These are phyloP conservation scores for Phalloptychus januarius DNA, from an alignment of 2,797 vertebrate genomes.

Conservation along the genomic window DNA sequence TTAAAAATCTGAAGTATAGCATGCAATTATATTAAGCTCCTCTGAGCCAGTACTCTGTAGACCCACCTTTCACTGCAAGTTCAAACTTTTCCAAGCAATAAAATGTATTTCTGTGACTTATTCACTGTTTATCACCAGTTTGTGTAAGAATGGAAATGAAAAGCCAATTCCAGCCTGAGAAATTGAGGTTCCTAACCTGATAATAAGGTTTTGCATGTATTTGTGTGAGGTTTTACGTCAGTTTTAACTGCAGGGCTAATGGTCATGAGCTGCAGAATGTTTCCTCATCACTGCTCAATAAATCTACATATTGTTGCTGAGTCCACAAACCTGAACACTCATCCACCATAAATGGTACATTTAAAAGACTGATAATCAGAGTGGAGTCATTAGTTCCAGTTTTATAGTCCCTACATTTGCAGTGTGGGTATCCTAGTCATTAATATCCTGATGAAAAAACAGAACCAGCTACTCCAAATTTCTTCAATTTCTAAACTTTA, in stretches of 20 bases:
- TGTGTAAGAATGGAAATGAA: not conserved
- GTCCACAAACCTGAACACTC: slow-evolving; percentile 57
- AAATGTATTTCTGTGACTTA: not conserved
- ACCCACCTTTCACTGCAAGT: not conserved
- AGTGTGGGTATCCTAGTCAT: slow-evolving; percentile 19
- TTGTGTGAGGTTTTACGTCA: slow-evolving; percentile 44
- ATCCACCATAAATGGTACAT: slow-evolving; percentile 42
- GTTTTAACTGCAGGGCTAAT: slow-evolving; percentile 63
- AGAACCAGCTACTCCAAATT: slow-evolving; percentile 18
- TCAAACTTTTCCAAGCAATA: not conserved
- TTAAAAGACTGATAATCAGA: slow-evolving; percentile 53
- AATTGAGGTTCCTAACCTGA: not conserved
- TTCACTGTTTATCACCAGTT: not conserved
- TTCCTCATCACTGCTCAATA: slow-evolving; percentile 50
- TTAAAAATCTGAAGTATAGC: not conserved
- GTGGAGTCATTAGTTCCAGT: slow-evolving; percentile 34
- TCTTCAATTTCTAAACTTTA: slow-evolving; percentile 31
- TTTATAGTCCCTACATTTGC: slow-evolving; percentile 31
- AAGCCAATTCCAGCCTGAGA: not conserved
- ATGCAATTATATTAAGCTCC: not conserved
- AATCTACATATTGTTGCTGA: slow-evolving; percentile 56
- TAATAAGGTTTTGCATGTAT: slow-evolving; percentile 38
- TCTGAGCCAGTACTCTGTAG: not conserved
- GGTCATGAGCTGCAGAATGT: slow-evolving; percentile 55
- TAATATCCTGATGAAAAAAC: slow-evolving; percentile 26